Conservation (phyloP, 2,113 vertebrate genomes). For the Bufo bufo region DNA sequence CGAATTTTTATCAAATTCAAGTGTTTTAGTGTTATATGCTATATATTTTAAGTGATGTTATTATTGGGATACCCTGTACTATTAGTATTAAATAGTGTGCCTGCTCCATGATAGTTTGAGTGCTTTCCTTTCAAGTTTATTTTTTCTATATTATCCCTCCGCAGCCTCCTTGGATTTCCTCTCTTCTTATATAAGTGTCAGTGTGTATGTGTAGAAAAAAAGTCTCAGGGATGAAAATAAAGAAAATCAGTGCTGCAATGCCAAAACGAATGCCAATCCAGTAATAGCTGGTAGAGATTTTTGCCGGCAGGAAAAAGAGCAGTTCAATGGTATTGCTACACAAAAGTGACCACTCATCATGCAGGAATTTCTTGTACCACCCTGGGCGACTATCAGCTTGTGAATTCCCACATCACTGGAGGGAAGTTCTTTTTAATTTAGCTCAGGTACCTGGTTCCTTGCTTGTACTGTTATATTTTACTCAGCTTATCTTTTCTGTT, state of each 20-base stretch:
- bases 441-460: constrained; percentile 31
- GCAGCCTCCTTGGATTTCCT: background rate
- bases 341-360: constrained; percentile 48
- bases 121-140: no score
- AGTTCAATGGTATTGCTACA: constrained; percentile 40
- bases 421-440: constrained; percentile 49
- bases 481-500: constrained; percentile 25
- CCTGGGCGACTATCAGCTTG: constrained; percentile 44
- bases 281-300: constrained; percentile 27
- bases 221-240: constrained; percentile 30
- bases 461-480: constrained; percentile 24
- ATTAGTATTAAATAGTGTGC: no score
- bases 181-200: background rate
- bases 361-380: constrained; percentile 44
- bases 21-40: no score
- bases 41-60: no score
- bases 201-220: constrained; percentile 13
- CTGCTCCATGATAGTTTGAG: no score
- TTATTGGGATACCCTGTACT: no score
- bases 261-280: constrained; percentile 27
- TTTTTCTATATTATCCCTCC: constrained; percentile 10
- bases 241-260: constrained; percentile 22
- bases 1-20: no score
- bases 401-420: constrained; percentile 45
- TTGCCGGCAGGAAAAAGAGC: constrained; percentile 37